Conservation (phyloP, 2,888 invertebrate genomes). For the Pammene fasciana region DNA sequence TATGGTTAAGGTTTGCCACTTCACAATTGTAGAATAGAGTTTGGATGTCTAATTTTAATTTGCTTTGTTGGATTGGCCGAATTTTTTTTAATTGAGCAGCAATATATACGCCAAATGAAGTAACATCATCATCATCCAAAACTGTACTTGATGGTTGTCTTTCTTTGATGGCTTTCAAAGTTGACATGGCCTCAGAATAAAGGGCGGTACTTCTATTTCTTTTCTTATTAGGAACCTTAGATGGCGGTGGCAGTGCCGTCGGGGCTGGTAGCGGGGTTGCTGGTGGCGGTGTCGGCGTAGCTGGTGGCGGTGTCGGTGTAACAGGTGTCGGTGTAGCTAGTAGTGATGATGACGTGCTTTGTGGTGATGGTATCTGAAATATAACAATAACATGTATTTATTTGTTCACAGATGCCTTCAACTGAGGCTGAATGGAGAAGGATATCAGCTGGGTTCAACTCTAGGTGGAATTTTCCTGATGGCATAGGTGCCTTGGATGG, state of each 20-base stretch:
- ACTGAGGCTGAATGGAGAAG: slow-evolving; percentile 1
- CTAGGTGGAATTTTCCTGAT: no score
- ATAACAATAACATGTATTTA: slow-evolving; percentile 8
- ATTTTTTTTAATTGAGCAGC: not conserved
- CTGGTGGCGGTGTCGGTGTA: no score
- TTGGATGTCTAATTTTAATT: not conserved
- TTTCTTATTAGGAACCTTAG: not conserved
- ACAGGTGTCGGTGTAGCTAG: not conserved
- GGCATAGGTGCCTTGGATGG: slow-evolving; percentile 41
- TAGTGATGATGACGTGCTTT: slow-evolving; percentile 8
- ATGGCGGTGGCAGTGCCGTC: not conserved
- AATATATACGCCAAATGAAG: not conserved
- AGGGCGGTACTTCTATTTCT: not conserved
- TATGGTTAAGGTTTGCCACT: not conserved
- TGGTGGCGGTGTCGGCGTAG: not conserved
- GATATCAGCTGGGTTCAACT: no score
- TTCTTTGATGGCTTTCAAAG: not conserved
- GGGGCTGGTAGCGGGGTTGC: not conserved
- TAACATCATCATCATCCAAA: not conserved
- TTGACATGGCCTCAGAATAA: not conserved
- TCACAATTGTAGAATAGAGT: not conserved
- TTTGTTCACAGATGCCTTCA: slow-evolving; percentile 9
- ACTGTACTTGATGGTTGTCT: not conserved
- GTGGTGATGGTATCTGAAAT: slow-evolving; percentile 8
- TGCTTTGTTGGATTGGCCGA: not conserved